Conservation (phyloP, 2,797 vertebrate genomes). For the Pempheris klunzingeri region DNA sequence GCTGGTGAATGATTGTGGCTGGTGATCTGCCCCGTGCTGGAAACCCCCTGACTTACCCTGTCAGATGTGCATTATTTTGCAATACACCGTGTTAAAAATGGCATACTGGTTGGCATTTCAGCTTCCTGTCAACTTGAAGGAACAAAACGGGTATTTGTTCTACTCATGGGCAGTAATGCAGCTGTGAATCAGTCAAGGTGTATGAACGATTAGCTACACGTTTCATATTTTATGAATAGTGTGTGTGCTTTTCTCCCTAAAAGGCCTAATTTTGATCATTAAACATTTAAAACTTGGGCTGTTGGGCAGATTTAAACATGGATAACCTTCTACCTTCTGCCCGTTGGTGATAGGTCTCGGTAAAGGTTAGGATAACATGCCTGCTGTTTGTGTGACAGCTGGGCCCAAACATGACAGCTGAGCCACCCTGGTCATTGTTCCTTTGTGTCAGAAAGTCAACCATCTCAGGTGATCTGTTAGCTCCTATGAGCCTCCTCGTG, state of each 20-base stretch:
- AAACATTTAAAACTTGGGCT: not conserved
- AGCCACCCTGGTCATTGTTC: conserved; percentile 55
- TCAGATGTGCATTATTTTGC: not conserved
- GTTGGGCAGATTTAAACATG: not conserved
- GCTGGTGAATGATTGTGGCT: conserved; percentile 42
- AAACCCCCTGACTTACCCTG: conserved; percentile 71
- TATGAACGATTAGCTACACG: not conserved
- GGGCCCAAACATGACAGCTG: conserved; percentile 63
- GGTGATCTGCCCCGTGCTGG: conserved; percentile 49
- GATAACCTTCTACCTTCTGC: not conserved
- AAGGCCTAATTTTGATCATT: not conserved
- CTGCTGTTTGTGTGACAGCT: conserved; percentile 59
- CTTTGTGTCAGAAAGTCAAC: conserved; percentile 57
- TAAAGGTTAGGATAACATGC: conserved; percentile 31
- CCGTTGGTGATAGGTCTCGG: not conserved
- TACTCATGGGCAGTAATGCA: too few relatives aligned
- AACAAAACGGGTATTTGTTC: not conserved
- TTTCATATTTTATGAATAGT: not conserved
- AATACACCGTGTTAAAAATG: not conserved
- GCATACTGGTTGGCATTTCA: not conserved
- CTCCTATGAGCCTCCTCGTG: not conserved
- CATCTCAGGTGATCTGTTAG: conserved; percentile 21
- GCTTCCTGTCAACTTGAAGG: not conserved
- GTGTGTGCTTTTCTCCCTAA: not conserved
- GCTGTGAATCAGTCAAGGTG: not conserved